These are phyloP conservation scores for Habropoda laboriosa DNA, from an alignment of 1,140 invertebrate genomes.

Conservation along the genomic window DNA sequence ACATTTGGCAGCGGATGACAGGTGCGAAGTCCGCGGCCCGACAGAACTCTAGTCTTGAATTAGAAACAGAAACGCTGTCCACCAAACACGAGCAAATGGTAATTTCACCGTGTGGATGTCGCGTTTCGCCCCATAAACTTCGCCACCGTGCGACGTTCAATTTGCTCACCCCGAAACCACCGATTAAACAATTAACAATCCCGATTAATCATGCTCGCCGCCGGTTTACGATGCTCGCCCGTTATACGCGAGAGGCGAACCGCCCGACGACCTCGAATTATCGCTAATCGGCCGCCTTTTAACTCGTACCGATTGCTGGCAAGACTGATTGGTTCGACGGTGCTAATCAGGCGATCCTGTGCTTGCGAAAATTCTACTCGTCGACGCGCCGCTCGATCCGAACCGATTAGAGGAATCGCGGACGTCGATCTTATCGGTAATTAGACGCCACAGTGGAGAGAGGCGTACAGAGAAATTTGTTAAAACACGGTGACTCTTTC, in stretches of 20 bases:
- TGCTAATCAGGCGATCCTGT: background rate
- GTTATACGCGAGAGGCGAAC: no score
- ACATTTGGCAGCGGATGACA: constrained; percentile 61
- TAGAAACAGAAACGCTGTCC: constrained; percentile 36
- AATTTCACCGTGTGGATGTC: no score
- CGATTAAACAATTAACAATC: constrained; percentile 53
- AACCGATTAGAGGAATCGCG: constrained; percentile 21
- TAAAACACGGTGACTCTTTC: background rate
- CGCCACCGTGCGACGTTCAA: constrained; percentile 7
- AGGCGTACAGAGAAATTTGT: background rate
- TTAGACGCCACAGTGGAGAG: constrained; percentile 6
- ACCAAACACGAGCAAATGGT: constrained; percentile 29
- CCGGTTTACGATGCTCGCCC: no score
- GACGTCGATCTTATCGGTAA: constrained; percentile 37
- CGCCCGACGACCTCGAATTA: constrained; percentile 3
- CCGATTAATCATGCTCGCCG: constrained; percentile 4
- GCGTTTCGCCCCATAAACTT: constrained; percentile 32
- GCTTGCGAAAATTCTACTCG: background rate
- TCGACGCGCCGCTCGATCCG: background rate
- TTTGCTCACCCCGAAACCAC: background rate
- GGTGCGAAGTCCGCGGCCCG: constrained; percentile 48
- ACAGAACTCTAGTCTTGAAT: constrained; percentile 51
- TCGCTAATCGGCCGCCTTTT: background rate
- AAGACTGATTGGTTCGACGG: background rate
- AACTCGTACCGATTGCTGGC: background rate